These are phyloP conservation scores for Aptenodytes forsteri DNA, from an alignment of 2,113 vertebrate genomes.

Conservation along the genomic window DNA sequence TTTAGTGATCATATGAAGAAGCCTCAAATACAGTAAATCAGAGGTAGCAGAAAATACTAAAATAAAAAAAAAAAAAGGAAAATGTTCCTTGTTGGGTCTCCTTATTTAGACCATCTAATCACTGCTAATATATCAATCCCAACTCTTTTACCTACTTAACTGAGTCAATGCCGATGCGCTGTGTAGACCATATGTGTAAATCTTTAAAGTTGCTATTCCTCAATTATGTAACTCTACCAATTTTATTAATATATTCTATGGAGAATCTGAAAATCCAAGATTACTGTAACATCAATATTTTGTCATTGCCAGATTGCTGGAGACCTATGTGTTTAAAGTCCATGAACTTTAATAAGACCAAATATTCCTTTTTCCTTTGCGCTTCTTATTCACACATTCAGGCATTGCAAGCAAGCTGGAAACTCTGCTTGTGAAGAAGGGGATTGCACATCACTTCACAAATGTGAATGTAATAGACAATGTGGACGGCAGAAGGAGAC, in stretches of 20 bases:
- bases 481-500: background rate
- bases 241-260: background rate
- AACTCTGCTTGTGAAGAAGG: background rate
- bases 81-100: background rate
- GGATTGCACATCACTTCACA: background rate
- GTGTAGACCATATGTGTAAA: background rate
- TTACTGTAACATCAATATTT: background rate
- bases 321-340: background rate
- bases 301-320: background rate
- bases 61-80: background rate
- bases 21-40: background rate
- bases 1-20: background rate
- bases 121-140: background rate
- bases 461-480: background rate
- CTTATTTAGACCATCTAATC: background rate
- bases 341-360: constrained; percentile 3
- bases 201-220: background rate
- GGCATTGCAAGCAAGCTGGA: background rate
- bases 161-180: constrained; percentile 6
- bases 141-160: background rate
- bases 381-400: background rate
- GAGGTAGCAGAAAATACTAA: background rate
- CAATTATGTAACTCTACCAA: background rate
- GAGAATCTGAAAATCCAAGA: background rate
- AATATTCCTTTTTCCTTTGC: background rate